A percentile compares a stretch with the other conserved stretches of the same genome.
phyloP scores from a whole-genome alignment of 2,113 vertebrate species.

The Pollachius pollachius region DNA sequence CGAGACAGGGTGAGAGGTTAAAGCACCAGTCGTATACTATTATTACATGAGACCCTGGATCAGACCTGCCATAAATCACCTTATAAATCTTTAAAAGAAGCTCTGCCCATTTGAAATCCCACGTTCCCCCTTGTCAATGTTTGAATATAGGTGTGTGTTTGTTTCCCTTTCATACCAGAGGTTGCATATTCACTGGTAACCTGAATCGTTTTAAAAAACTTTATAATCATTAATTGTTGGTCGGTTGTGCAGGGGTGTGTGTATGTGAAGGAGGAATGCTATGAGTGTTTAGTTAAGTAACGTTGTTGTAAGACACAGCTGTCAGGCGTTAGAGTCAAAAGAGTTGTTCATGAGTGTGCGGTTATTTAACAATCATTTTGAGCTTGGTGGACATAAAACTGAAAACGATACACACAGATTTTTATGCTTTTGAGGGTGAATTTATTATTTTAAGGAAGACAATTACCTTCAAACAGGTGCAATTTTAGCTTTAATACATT shows the following conservation, averaged over 20 bases:
- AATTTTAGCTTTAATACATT: too few species aligned
- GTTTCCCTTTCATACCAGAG: slow-evolving; percentile 9
- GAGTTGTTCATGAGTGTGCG: too few species aligned
- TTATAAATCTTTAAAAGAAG: slow-evolving; percentile 30
- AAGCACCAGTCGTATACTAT: slow-evolving; percentile 28
- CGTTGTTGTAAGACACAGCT: too few species aligned
- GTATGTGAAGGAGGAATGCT: slow-evolving; percentile 12
- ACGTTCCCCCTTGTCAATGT: slow-evolving; percentile 10
- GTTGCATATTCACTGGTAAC: background rate
- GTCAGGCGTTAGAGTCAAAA: too few species aligned
- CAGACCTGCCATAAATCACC: slow-evolving; percentile 24
- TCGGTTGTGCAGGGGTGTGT: slow-evolving; percentile 36
- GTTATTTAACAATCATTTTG: too few species aligned
- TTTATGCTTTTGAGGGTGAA: too few species aligned
- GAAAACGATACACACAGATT: too few species aligned
- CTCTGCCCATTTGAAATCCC: slow-evolving; percentile 21
- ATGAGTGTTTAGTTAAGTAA: too few species aligned
- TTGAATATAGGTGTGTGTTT: slow-evolving; percentile 10
- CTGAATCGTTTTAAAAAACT: slow-evolving; percentile 23
- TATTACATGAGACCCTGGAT: slow-evolving; percentile 29
- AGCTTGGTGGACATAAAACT: too few species aligned
- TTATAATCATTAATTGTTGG: slow-evolving; percentile 1
- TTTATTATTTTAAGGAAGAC: too few species aligned
- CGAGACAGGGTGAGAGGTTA: slow-evolving; percentile 27
- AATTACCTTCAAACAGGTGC: too few species aligned